Evolutionary conservation across 2,113 vertebrate genomes (phyloP), one percentile per base, ranked within the genome.

Genomic region (Pelmatolapia mariae): DNA sequence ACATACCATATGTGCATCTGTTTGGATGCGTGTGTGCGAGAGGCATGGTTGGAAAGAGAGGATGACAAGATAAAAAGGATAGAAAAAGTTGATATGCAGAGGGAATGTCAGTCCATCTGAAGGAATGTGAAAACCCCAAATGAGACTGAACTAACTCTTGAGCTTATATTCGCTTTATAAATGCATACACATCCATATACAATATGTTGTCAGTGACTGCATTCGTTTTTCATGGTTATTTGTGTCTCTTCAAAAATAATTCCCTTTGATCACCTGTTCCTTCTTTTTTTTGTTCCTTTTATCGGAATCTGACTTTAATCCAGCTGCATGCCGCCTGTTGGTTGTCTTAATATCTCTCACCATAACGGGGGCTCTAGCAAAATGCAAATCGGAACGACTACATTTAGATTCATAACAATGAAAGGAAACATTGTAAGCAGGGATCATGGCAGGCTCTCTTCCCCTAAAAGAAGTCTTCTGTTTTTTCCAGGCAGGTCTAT

Each of bases 401-500:
- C 84, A 84, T 92, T 94, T 90, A 78, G 59, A 89, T 81, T 84
- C 61, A 66, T 26, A 68, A 83, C 88, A 91, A 85, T 79, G 80
- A 57, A 61, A 13, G 4, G 24, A 83, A 89, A 50, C 52, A 61
- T 19, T 16, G 80, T 19, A 24, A 88, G 68, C 71, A 22, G 36
- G 83, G 68, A 57, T 4, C 57, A 50, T 4, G 52, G 45, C 6
- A 45, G 12, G 52, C 87, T 87, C 87, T 86, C 86, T 86, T 80
- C 8, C 45, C 22, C 81, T 45, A 52, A 91, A 89, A 90, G 36
- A 91, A 84, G 84, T 63, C 68, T 68, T 91, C 66, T 81, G 29
- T 19, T 87, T 81, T 88, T 85, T 86, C 57, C 78, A 68, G 53
- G 24, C 82, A 79, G 68, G 52, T 89, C 91, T 95, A 94, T 94